phyloP scores from a whole-genome alignment of 2,797 vertebrate genomes.

The Alauda arvensis region DNA sequence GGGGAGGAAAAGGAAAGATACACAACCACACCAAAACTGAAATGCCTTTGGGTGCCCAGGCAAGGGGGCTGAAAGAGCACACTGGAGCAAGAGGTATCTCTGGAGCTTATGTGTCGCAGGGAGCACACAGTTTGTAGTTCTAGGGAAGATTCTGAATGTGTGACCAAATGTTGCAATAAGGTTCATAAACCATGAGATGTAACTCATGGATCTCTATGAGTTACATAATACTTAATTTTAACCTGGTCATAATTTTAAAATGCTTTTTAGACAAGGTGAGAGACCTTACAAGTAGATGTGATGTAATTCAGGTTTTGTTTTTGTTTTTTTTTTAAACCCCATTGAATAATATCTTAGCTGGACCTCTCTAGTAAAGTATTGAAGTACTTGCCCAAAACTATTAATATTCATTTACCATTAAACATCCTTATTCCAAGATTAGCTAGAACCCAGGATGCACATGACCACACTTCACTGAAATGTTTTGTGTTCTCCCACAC shows the following conservation, averaged over 20 bases:
- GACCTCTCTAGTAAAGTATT: background rate
- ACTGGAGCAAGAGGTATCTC: background rate
- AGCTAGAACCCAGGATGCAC: background rate
- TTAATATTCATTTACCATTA: background rate
- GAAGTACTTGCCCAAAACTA: background rate
- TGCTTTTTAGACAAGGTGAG: background rate
- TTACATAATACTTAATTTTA: background rate
- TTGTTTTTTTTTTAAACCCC: background rate
- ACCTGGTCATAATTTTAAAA: background rate
- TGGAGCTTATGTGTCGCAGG: background rate
- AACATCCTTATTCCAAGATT: background rate
- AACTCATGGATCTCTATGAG: background rate
- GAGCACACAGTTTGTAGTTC: background rate
- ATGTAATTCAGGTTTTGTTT: background rate
- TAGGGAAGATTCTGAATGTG: background rate
- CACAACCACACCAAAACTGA: background rate
- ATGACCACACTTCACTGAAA: background rate
- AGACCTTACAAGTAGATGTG: background rate
- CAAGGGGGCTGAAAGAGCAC: background rate
- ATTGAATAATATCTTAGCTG: background rate
- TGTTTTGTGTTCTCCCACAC: background rate
- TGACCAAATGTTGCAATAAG: background rate
- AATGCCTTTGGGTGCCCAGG: background rate
- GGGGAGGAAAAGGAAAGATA: background rate
- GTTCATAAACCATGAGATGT: background rate